Evolutionary conservation across 2,888 invertebrate species (phyloP).

Genomic region (Chelonus formosanus): DNA sequence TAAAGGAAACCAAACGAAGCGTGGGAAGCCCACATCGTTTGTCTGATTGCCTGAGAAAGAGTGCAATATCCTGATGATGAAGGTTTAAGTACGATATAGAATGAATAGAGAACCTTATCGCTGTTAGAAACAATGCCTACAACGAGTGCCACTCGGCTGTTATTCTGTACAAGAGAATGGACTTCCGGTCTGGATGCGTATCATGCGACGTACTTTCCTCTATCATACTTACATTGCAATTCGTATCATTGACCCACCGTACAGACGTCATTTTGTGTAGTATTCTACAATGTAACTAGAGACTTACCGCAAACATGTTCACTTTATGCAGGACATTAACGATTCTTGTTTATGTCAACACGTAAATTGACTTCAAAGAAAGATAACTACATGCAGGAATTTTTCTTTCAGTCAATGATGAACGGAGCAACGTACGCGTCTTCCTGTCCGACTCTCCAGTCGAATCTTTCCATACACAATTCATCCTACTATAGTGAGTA

Average conservation of each 20-base stretch:
- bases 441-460: slow-evolving; percentile 55
- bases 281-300: slow-evolving; percentile 1
- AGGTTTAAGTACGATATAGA: slow-evolving; percentile 10
- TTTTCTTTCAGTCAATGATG: slow-evolving; percentile 41
- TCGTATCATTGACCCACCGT: too few species aligned
- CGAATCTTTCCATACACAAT: slow-evolving; percentile 56
- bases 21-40: slow-evolving; percentile 22
- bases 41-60: slow-evolving; percentile 32
- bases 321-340: background rate
- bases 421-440: slow-evolving; percentile 56
- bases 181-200: slow-evolving; percentile 23
- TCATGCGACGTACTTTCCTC: slow-evolving; percentile 12
- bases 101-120: slow-evolving; percentile 12
- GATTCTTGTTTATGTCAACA: background rate
- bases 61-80: slow-evolving; percentile 15
- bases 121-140: slow-evolving; percentile 20
- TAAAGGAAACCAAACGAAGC: slow-evolving; percentile 18
- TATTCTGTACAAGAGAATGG: slow-evolving; percentile 16
- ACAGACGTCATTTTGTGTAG: background rate
- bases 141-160: background rate
- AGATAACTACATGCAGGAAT: slow-evolving; percentile 7
- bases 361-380: background rate
- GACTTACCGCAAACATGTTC: background rate
- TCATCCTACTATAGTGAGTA: slow-evolving; percentile 59
- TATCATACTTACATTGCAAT: background rate